Evolutionary conservation across 2,797 vertebrate species (phyloP).

Genomic region (Bovichtus variegatus): DNA sequence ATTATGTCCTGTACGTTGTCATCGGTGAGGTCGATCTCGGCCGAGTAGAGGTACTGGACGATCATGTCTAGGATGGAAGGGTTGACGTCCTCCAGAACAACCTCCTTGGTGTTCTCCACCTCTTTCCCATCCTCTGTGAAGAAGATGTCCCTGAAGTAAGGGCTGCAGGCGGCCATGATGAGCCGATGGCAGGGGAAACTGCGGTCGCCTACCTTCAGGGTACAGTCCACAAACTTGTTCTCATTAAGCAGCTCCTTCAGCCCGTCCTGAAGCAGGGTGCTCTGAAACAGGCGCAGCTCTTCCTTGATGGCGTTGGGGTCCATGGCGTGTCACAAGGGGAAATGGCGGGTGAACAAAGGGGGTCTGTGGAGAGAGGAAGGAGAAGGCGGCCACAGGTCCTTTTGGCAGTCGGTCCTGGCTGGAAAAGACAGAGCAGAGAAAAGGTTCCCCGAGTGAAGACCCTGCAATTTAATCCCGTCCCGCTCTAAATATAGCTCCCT

Average conservation of each 20-base stretch:
- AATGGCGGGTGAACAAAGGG: conserved; percentile 30
- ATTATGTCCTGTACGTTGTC: conserved; percentile 98
- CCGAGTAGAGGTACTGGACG: conserved; percentile 95
- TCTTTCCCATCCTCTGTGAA: conserved; percentile 95
- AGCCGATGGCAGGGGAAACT: conserved; percentile 96
- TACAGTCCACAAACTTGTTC: conserved; percentile 98
- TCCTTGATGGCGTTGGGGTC: conserved; percentile 95
- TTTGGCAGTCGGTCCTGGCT: conserved; percentile 87
- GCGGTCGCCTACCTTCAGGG: conserved; percentile 95
- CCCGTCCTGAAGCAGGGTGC: conserved; percentile 97
- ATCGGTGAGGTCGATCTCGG: conserved; percentile 95
- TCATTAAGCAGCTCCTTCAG: conserved; percentile 97
- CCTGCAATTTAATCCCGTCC: conserved; percentile 92
- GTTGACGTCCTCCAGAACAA: conserved; percentile 93
- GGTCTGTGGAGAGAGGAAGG: conserved; percentile 66
- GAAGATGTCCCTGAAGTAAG: conserved; percentile 98
- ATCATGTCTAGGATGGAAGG: conserved; percentile 92
- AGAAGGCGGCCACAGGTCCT: conserved; percentile 84
- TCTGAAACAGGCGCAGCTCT: conserved; percentile 98
- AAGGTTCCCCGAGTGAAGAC: conserved; percentile 88
- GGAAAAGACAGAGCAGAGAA: conserved; percentile 91
- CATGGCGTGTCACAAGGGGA: conserved; percentile 81
- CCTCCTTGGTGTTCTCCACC: conserved; percentile 91
- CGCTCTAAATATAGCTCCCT: conserved; percentile 93
- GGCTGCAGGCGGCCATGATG: conserved; percentile 97